phyloP scores from a whole-genome alignment of 2,113 vertebrate species.

The Nibea albiflora region DNA sequence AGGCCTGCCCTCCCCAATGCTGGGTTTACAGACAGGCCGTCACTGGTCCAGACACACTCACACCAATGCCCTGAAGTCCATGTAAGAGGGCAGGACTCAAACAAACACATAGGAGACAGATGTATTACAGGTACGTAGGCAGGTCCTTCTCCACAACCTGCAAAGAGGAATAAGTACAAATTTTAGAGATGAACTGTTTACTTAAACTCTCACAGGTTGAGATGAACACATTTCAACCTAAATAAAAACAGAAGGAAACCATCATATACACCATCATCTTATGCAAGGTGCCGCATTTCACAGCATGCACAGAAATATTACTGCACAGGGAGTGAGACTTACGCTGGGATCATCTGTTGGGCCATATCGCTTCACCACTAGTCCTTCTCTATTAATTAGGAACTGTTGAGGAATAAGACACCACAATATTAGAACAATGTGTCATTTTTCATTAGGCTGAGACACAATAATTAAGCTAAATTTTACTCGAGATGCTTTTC shows the following conservation, averaged over 20 bases:
- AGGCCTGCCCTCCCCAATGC: conserved; percentile 83
- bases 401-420: conserved; percentile 83
- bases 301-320: neutral
- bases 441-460: neutral
- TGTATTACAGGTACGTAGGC: conserved; percentile 85
- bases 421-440: neutral
- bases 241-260: neutral
- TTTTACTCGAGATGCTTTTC: neutral
- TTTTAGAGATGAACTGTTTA: neutral
- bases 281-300: neutral
- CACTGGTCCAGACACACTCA: conserved; percentile 83
- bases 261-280: neutral
- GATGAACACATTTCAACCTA: neutral
- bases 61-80: conserved; percentile 50
- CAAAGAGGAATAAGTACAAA: neutral
- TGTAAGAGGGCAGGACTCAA: conserved; percentile 6
- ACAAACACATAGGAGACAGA: fast-evolving
- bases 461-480: neutral
- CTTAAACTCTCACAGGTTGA: neutral
- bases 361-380: conserved; percentile 93
- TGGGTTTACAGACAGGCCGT: conserved; percentile 90
- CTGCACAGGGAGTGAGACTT: conserved; percentile 64
- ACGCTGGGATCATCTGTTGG: conserved; percentile 93
- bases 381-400: conserved; percentile 91
- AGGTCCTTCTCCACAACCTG: conserved; percentile 95